Conservation (phyloP, 92 coral and sea anemone genomes). For the Montipora capitata region DNA sequence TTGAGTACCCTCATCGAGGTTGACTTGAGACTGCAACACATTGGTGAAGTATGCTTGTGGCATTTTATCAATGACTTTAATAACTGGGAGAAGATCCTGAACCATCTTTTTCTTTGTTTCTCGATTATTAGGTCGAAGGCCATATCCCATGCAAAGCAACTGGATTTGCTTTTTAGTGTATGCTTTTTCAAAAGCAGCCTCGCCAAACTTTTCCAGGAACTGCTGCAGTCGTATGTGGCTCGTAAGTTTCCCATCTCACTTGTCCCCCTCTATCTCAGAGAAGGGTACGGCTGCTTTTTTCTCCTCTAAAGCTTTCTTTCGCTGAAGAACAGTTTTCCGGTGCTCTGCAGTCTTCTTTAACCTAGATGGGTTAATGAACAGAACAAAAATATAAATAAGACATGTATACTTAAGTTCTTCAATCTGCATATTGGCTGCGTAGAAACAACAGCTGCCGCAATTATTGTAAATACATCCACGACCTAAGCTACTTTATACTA, state of each 20-base stretch:
- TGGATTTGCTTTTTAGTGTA: conserved; percentile 58
- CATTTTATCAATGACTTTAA: conserved; percentile 29
- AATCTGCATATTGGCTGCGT: too few relatives aligned
- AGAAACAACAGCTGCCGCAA: too few relatives aligned
- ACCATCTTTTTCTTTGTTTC: conserved; percentile 61
- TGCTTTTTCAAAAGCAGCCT: conserved; percentile 39
- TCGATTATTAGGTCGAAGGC: conserved; percentile 16
- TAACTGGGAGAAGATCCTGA: conserved; percentile 50
- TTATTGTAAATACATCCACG: too few relatives aligned
- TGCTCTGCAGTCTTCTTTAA: conserved; percentile 76
- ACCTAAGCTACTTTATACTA: too few relatives aligned
- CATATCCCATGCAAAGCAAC: conserved; percentile 70
- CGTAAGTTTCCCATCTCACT: conserved; percentile 24
- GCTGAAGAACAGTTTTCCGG: conserved; percentile 70
- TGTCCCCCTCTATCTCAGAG: conserved; percentile 48
- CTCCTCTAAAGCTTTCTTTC: conserved; percentile 48
- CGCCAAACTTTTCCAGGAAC: conserved; percentile 50
- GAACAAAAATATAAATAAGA: too few relatives aligned
- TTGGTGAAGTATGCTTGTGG: conserved; percentile 31
- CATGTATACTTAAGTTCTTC: too few relatives aligned
- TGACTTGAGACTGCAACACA: conserved; percentile 26
- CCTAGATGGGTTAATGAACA: conserved; percentile 13
- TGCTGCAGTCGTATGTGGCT: conserved; percentile 43
- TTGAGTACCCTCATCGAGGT: conserved; percentile 2
- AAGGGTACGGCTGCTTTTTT: conserved; percentile 37